Conservation (phyloP, 2,888 invertebrate genomes). For the Allophyes oxyacanthae region DNA sequence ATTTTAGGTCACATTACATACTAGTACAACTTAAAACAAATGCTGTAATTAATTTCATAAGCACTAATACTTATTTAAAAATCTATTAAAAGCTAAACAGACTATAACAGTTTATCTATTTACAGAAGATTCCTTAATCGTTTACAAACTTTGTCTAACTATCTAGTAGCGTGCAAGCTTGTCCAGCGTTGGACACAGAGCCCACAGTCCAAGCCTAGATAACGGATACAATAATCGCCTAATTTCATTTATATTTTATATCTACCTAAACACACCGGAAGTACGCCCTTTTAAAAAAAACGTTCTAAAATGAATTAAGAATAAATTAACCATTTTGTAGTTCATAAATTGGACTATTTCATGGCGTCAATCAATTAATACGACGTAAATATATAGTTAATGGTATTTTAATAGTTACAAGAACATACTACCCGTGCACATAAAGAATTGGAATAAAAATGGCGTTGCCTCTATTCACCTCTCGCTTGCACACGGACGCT, state of each 20-base stretch:
- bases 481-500: too few relatives aligned
- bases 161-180: constrained; percentile 41
- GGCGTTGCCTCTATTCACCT: too few relatives aligned
- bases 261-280: constrained; percentile 28
- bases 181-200: constrained; percentile 25
- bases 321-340: constrained; percentile 7
- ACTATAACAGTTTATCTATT: background rate
- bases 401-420: too few relatives aligned
- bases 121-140: constrained; percentile 36
- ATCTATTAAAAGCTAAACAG: background rate
- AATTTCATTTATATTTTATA: constrained; percentile 39
- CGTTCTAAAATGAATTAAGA: constrained; percentile 5
- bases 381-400: too few relatives aligned
- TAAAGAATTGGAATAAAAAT: too few relatives aligned
- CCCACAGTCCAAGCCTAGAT: constrained; percentile 27
- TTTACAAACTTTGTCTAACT: constrained; percentile 24
- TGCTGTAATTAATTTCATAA: too few relatives aligned
- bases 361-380: background rate
- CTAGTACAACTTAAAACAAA: background rate
- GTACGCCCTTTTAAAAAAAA: constrained; percentile 13
- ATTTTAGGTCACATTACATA: background rate
- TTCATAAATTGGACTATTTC: background rate
- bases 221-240: constrained; percentile 50
- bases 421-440: too few relatives aligned
- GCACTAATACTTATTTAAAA: constrained; percentile 23